Evolutionary conservation across 2,888 invertebrate genomes (phyloP), one percentile per base, ranked within the genome.

Genomic region (Morpho deidamia): DNA sequence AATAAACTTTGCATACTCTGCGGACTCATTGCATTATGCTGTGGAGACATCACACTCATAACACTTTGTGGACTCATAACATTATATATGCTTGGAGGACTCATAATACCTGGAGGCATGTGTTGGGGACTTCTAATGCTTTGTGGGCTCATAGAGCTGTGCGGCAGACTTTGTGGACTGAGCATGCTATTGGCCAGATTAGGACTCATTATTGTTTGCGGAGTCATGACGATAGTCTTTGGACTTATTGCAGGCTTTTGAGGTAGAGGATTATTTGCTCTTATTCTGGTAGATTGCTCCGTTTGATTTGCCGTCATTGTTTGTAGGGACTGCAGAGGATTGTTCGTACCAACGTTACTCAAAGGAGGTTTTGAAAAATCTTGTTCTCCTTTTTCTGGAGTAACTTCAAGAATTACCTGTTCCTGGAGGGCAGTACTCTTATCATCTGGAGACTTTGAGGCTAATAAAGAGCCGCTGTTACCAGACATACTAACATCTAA

Each of bases 401-500:
- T 71, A 11, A 71, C 76, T 79, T 89, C 88, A 38, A 82, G 83
- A 55, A 87, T 88, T 9, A 81, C 79, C 69, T 87, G 85, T 58
- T 88, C 87, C 61, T 87, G 85, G 54, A 86, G 58, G 2, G 83
- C 72, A 53, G 79, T 73, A 53, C 72, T 76, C 59, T 89, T 88
- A 57, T 82, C 81, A 38, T 84, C 86, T n/a, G 82, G 78, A 4
- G 88, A 78, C 65, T 88, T 88, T 5, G 78, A 69, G 59, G 81
- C 81, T 56, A 88, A 65, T 49, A 89, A 73, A 58, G 87, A 86
- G 60, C 87, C 85, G 53, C 88, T 89, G 58, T 89, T 88, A 37
- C 88, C 87, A 23, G 89, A 89, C 89, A 89, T 89, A 76, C 89
- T 89, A 83, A 89, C 89, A 78, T 89, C 89, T 85, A 89, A 81